These are phyloP conservation scores for Harpegnathos saltator DNA, from an alignment of 1,140 invertebrate species.

Conservation along the genomic window DNA sequence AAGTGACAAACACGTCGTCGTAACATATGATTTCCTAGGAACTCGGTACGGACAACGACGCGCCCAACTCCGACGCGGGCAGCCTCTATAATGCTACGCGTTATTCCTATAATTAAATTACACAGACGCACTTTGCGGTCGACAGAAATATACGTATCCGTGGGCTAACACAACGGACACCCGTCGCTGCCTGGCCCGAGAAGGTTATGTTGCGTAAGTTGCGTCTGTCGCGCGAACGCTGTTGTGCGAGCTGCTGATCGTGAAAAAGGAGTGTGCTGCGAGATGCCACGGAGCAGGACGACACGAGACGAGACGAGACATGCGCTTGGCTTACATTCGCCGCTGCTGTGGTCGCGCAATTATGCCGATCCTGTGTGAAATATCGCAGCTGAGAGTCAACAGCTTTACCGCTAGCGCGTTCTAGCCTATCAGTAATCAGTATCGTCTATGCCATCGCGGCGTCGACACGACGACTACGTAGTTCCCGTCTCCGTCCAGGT, in stretches of 20 bases:
- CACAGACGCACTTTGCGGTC: conserved; percentile 2
- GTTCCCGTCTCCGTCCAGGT: not conserved
- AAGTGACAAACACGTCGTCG: not conserved
- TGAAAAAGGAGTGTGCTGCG: not conserved
- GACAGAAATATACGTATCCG: not conserved
- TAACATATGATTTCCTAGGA: conserved; percentile 16
- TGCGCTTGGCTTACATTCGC: conserved; percentile 21
- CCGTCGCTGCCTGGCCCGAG: not conserved
- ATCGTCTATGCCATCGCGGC: not conserved
- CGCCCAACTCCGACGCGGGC: not conserved
- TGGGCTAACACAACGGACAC: not conserved
- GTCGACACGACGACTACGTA: conserved; percentile 25
- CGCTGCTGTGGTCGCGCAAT: not conserved
- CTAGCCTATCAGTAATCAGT: not conserved
- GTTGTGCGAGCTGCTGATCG: not conserved
- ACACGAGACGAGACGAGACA: not conserved
- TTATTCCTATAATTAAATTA: conserved; percentile 4
- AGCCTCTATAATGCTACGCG: not conserved
- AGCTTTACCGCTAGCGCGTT: not conserved
- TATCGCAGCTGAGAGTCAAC: not conserved
- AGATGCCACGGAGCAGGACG: not conserved
- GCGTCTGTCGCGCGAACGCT: not conserved
- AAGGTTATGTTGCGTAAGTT: conserved; percentile 49
- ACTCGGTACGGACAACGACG: not conserved
- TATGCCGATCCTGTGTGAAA: not conserved